phyloP scores from a whole-genome alignment of 35 echinoderm and acorn worm species.

The Lytechinus variegatus region DNA sequence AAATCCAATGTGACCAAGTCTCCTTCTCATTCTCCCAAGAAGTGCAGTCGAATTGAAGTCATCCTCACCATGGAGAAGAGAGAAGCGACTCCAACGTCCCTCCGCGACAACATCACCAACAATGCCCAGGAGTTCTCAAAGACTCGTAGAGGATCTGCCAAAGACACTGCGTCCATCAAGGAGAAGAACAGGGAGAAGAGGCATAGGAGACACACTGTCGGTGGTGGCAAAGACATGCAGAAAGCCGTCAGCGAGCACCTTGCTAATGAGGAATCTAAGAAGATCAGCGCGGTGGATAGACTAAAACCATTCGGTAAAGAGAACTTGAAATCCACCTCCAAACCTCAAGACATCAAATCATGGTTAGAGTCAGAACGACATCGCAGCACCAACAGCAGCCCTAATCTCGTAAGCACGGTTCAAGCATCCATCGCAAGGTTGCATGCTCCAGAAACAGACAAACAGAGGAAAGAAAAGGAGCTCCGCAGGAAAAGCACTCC shows the following conservation, averaged over 20 bases:
- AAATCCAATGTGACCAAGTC: background rate
- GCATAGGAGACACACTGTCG: slow-evolving; percentile 78
- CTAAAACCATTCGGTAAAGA: slow-evolving; percentile 66
- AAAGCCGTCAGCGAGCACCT: slow-evolving; percentile 66
- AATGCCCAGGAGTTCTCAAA: slow-evolving; percentile 42
- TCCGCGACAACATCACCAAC: background rate
- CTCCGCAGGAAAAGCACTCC: slow-evolving; percentile 27
- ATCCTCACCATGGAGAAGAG: slow-evolving; percentile 76
- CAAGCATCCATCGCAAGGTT: slow-evolving; percentile 37
- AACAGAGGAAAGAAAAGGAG: slow-evolving; percentile 39
- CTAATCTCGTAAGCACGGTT: slow-evolving; percentile 53
- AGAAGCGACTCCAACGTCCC: slow-evolving; percentile 54
- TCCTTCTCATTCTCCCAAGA: slow-evolving; percentile 44
- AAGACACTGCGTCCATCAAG: slow-evolving; percentile 52
- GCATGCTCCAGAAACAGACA: background rate
- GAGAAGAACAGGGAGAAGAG: slow-evolving; percentile 72
- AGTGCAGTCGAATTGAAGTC: slow-evolving; percentile 67
- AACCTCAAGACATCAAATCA: slow-evolving; percentile 59
- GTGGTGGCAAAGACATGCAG: slow-evolving; percentile 66
- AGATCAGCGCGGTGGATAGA: slow-evolving; percentile 61
- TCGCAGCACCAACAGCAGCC: slow-evolving; percentile 53
- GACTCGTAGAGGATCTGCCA: slow-evolving; percentile 50
- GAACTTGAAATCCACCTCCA: slow-evolving; percentile 26
- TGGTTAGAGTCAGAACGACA: slow-evolving; percentile 61
- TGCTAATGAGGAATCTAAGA: background rate